Evolutionary conservation across 2,113 vertebrate species (phyloP), one percentile per base, ranked within the genome.

Genomic region (Vidua macroura): DNA sequence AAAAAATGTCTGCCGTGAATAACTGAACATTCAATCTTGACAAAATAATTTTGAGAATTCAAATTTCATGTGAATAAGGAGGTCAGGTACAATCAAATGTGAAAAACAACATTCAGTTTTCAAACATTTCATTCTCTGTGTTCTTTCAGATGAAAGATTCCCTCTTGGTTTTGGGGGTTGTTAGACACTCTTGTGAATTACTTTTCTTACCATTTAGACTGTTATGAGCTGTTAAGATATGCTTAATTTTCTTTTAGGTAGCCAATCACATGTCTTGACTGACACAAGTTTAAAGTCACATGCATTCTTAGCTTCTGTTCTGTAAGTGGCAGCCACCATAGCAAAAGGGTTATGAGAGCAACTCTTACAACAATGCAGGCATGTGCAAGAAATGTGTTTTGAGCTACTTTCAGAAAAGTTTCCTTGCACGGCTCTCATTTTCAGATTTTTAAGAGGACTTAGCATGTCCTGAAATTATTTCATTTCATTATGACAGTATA

Each of bases 211-310:
- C 4, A 5, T 51, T 75, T 75, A 33, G 27, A 27, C 24, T 62
- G 11, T 52, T 41, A 51, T 9, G 14, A 78, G 18, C 11, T 68
- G 22, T 43, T 51, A 70, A 70, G 39, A n/a, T 39, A 25, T 3
- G 10, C 15, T 13, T 77, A 7, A 20, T 53, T 89, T 68, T 67
- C 27, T 74, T 82, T 55, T 52, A 58, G 68, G 35, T 37, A 46
- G 27, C 14, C 17, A 46, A 13, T 63, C 72, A 15, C 7, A 6
- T 39, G 2, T 66, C 23, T 35, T 59, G 20, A 59, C 25, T 63
- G 35, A 21, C 52, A 31, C 15, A 31, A 46, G 24, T 31, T 63
- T 28, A 30, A 91, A 80, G 24, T 68, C 1, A 0, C 1, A 0
- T 44, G 19, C 31, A 56, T 76, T 41, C 46, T 55, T 95, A n/a